Evolutionary conservation across 1,140 invertebrate genomes (phyloP).

Genomic region (Dryas iulia): DNA sequence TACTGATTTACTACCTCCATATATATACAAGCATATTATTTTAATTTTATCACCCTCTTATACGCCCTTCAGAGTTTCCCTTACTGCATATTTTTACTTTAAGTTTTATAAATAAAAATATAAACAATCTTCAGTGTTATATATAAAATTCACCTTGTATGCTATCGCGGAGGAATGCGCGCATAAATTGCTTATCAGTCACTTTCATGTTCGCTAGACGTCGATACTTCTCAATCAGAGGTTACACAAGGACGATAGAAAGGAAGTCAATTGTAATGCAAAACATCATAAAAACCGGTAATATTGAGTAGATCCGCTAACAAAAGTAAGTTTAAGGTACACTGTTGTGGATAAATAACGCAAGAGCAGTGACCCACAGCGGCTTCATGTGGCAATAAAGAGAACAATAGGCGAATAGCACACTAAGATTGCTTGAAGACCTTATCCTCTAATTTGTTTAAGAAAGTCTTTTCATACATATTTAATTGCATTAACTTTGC

Average conservation of each 20-base stretch:
- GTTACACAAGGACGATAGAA: constrained; percentile 13
- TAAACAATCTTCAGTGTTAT: not conserved
- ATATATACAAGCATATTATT: too few relatives aligned
- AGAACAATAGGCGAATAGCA: constrained; percentile 20
- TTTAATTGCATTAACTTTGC: not conserved
- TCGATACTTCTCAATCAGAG: not conserved
- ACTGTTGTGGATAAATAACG: constrained; percentile 42
- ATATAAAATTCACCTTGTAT: not conserved
- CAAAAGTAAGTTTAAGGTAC: constrained; percentile 17
- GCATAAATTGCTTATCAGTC: constrained; percentile 37
- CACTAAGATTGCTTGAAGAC: constrained; percentile 3
- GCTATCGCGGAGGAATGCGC: constrained; percentile 35
- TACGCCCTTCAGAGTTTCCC: too few relatives aligned
- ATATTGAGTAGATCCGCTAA: constrained; percentile 35
- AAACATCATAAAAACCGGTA: not conserved
- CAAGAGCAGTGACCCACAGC: constrained; percentile 21
- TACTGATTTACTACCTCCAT: too few relatives aligned
- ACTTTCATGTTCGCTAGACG: constrained; percentile 14
- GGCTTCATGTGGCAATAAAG: constrained; percentile 20
- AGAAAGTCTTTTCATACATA: constrained; percentile 7
- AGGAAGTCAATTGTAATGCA: not conserved
- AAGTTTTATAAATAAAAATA: not conserved
- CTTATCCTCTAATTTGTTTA: constrained; percentile 19
- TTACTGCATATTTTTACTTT: not conserved
- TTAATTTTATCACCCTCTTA: too few relatives aligned